These are phyloP conservation scores for Ptychoptera contaminata DNA, from an alignment of 2,888 invertebrate species.

Conservation along the genomic window DNA sequence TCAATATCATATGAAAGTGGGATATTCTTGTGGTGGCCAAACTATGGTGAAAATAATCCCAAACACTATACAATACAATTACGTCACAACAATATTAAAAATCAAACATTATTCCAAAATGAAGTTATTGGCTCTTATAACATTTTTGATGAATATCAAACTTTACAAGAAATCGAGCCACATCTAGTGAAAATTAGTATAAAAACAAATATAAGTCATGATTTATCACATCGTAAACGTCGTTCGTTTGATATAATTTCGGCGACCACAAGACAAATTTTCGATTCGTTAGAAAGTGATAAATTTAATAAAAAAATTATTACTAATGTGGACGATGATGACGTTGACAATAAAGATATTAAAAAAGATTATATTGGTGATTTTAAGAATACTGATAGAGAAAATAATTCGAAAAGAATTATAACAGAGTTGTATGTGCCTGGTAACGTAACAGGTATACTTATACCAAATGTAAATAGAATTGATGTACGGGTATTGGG, in stretches of 20 bases:
- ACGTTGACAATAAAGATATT: background rate
- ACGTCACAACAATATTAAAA: constrained; percentile 9
- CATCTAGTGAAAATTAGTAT: constrained; percentile 11
- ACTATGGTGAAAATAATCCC: constrained; percentile 5
- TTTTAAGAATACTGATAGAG: background rate
- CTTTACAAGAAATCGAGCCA: constrained; percentile 9
- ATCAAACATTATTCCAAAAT: constrained; percentile 10
- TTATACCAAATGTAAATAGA: constrained; percentile 22
- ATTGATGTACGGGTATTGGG: constrained; percentile 25
- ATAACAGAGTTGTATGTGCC: constrained; percentile 20
- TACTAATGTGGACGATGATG: background rate
- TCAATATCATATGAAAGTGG: constrained; percentile 9
- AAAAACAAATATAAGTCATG: constrained; percentile 3
- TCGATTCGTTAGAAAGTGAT: background rate
- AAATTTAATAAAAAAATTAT: background rate
- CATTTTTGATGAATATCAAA: constrained; percentile 8
- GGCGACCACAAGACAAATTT: background rate
- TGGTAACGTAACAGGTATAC: constrained; percentile 27
- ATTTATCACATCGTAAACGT: background rate
- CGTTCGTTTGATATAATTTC: background rate
- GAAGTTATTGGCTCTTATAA: constrained; percentile 11
- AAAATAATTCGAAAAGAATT: constrained; percentile 1
- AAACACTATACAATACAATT: constrained; percentile 13
- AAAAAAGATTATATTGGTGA: background rate
- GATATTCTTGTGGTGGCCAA: constrained; percentile 14